These are phyloP conservation scores for Catharus ustulatus DNA, from an alignment of 2,797 vertebrate species.

Conservation along the genomic window DNA sequence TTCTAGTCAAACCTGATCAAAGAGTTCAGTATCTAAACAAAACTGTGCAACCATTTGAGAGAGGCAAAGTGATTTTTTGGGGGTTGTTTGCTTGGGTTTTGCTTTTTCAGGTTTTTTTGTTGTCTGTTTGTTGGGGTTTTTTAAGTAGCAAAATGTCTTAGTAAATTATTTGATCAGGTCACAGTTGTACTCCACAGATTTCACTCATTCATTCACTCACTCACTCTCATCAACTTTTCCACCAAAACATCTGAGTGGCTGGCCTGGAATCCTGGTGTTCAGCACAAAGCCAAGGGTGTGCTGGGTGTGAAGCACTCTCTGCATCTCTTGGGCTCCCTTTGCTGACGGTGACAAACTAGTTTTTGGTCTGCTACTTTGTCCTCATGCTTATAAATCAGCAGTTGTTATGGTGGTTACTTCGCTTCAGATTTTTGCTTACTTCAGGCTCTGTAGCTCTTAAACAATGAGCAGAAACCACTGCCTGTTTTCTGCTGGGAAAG, in stretches of 20 bases:
- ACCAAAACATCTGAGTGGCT: not conserved
- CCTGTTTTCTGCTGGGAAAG: not conserved
- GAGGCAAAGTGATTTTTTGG: not conserved
- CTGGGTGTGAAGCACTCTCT: not conserved
- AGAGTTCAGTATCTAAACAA: not conserved
- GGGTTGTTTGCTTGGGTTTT: not conserved
- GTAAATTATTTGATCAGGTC: not conserved
- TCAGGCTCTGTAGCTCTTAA: not conserved
- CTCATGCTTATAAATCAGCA: not conserved
- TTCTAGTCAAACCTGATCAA: not conserved
- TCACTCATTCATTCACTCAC: not conserved
- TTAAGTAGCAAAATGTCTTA: not conserved
- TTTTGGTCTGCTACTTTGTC: not conserved
- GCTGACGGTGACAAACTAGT: not conserved
- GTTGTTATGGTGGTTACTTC: not conserved
- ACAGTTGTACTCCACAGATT: not conserved
- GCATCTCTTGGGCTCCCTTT: not conserved
- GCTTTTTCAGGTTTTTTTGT: not conserved
- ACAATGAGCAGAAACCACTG: accelerated
- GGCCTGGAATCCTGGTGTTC: not conserved
- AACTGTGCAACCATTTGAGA: not conserved
- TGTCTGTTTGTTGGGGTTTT: not conserved
- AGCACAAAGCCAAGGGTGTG: accelerated
- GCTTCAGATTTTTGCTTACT: not conserved
- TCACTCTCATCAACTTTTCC: not conserved